Base-by-base conservation (phyloP, 2,888 invertebrate species). In the Amphipoea oculea region DNA sequence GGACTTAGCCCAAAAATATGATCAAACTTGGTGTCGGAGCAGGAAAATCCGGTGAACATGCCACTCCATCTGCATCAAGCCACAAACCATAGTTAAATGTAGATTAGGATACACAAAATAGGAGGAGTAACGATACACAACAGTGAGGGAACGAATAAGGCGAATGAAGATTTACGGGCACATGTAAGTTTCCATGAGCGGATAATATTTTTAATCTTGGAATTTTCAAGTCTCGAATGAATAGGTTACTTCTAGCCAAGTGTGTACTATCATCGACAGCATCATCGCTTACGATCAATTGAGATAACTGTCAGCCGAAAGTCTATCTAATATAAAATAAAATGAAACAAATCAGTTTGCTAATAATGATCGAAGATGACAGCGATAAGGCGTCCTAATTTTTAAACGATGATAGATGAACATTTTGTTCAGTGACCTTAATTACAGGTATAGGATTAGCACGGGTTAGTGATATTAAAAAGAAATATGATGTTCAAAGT, bases 351-450 rank as follows among this genome's bases (percentile, higher is more conserved):
- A 82, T 79, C 74, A 76, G 65, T 83, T 78, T 29, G 57, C 42
- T 66, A 76, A 72, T 80, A 76, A 84, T 79, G 79, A 84, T 81
- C 1, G 29, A 29, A 62, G 45, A 82, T 81, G 79, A 76, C 57
- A 29, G 54, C 60, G 78, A 73, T 79, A 77, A 72, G 54, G 68
- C 14, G 78, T 23, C 60, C 75, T 69, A 71, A 77, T 87, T 83
- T 83, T 78, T 75, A 69, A 84, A 82, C 70, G 75, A 78, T 76
- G 80, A 86, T 80, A 73, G 80, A 86, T 88, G 66, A 71, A 69
- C 11, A 60, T 68, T 87, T 83, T 87, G 45, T 42, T 73, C 51
- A 14, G 62, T 68, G 81, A 74, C 81, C 83, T 77, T 84, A 87
- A 85, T 81, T 81, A 78, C 71, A 60, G 83, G 81, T 85, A 73